These are phyloP conservation scores for Syrista parreyssii DNA, from an alignment of 2,888 invertebrate species.

Conservation along the genomic window DNA sequence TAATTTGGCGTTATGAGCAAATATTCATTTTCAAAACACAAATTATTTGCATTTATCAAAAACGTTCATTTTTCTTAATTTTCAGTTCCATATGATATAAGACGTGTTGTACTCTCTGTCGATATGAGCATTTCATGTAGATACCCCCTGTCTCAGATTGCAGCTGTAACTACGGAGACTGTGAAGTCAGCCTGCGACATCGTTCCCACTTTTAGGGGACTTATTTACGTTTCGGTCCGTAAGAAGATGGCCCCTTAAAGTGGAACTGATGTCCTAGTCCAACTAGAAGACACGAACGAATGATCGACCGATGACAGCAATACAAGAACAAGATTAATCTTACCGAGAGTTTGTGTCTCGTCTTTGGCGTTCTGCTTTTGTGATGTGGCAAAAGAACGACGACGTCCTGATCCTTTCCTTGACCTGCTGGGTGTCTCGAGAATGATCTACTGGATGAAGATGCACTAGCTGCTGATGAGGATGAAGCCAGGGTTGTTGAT, in stretches of 20 bases:
- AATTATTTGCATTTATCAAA: background rate
- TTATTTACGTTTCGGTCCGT: too few relatives aligned
- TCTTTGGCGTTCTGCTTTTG: slow-evolving; percentile 52
- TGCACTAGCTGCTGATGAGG: slow-evolving; percentile 24
- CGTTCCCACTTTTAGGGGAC: too few relatives aligned
- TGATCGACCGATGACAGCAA: background rate
- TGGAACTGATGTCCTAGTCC: background rate
- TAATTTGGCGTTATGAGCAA: background rate
- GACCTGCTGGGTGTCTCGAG: slow-evolving; percentile 7
- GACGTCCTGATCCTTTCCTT: slow-evolving; percentile 55
- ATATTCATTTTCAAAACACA: background rate
- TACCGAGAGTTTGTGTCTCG: slow-evolving; percentile 59
- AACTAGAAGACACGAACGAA: background rate
- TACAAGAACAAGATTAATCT: slow-evolving; percentile 23
- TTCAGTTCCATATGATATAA: too few relatives aligned
- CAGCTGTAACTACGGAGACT: too few relatives aligned
- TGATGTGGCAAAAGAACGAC: slow-evolving; percentile 54
- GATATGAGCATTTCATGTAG: too few relatives aligned
- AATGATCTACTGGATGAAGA: slow-evolving; percentile 15
- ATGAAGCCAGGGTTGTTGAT: slow-evolving; percentile 29
- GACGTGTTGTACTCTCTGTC: too few relatives aligned
- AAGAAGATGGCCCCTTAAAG: too few relatives aligned
- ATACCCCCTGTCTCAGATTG: too few relatives aligned
- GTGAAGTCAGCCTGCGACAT: too few relatives aligned
- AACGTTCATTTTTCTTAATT: background rate